These are phyloP conservation scores for Nephrotoma guestfalica DNA, from an alignment of 2,888 invertebrate species.

Conservation along the genomic window DNA sequence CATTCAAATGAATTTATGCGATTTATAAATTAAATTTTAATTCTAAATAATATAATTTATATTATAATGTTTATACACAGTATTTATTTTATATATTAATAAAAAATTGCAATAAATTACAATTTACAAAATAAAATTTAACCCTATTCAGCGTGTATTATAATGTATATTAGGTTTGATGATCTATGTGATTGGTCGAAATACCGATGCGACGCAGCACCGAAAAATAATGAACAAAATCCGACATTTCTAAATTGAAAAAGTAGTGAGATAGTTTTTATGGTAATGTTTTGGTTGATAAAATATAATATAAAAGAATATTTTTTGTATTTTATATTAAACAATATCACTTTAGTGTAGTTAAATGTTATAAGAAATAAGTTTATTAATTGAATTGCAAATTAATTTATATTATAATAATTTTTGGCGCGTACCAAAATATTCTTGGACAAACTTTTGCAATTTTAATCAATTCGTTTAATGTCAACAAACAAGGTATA, in stretches of 20 bases:
- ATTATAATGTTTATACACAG: no score
- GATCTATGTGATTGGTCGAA: background rate
- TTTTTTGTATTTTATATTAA: background rate
- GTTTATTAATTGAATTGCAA: background rate
- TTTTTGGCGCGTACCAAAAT: conserved; percentile 2
- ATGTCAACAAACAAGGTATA: conserved; percentile 4
- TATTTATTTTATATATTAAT: background rate
- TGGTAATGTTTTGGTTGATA: background rate
- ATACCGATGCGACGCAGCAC: conserved; percentile 2
- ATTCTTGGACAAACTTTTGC: background rate
- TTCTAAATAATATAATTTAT: background rate
- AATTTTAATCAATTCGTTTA: conserved; percentile 3
- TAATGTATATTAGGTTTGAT: background rate
- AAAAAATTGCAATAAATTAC: background rate
- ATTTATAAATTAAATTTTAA: background rate
- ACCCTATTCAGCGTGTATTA: background rate
- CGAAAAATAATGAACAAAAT: background rate
- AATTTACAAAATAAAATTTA: background rate
- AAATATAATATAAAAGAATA: background rate
- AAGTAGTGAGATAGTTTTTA: background rate
- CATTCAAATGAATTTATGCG: background rate
- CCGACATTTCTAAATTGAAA: background rate
- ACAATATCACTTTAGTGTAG: background rate
- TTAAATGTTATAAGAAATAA: background rate
- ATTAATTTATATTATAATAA: background rate